Evolutionary conservation across 2,888 invertebrate species (phyloP).

Genomic region (Trissonchulus sp.): DNA sequence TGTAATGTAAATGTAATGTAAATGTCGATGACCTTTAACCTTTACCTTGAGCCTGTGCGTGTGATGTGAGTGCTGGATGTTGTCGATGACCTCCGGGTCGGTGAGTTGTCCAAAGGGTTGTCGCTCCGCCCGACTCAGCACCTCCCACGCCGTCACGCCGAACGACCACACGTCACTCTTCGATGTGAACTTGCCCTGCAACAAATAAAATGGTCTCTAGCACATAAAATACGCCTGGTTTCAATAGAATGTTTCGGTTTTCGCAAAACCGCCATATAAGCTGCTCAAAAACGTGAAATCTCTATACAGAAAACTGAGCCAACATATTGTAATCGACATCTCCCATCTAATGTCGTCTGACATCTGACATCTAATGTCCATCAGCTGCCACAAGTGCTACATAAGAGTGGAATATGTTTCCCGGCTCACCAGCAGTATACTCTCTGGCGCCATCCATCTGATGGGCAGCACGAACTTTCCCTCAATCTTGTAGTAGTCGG

Average conservation of each 20-base stretch:
- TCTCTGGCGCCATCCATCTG: slow-evolving; percentile 85
- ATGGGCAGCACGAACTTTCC: slow-evolving; percentile 69
- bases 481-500: slow-evolving; percentile 76
- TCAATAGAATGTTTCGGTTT: too few species aligned
- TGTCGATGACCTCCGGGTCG: slow-evolving; percentile 73
- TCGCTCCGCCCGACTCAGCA: slow-evolving; percentile 69
- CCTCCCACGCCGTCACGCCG: slow-evolving; percentile 79
- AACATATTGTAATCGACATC: too few species aligned
- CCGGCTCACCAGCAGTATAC: slow-evolving; percentile 61
- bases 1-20: background rate
- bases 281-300: too few species aligned
- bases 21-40: background rate
- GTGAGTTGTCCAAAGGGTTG: slow-evolving; percentile 70
- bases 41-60: slow-evolving; percentile 60
- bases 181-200: slow-evolving; percentile 74
- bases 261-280: too few species aligned
- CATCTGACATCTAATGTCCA: too few species aligned
- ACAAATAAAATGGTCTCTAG: slow-evolving; percentile 36
- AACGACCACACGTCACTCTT: slow-evolving; percentile 87
- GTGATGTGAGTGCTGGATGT: slow-evolving; percentile 63
- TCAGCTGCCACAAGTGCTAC: too few species aligned
- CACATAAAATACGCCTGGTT: too few species aligned
- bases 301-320: too few species aligned
- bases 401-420: too few species aligned
- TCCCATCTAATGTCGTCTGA: too few species aligned